Percentiles rank a stretch among this genome's conserved stretches.
phyloP scores from a whole-genome alignment of 2,888 invertebrate genomes.

The Nudaria mundana region DNA sequence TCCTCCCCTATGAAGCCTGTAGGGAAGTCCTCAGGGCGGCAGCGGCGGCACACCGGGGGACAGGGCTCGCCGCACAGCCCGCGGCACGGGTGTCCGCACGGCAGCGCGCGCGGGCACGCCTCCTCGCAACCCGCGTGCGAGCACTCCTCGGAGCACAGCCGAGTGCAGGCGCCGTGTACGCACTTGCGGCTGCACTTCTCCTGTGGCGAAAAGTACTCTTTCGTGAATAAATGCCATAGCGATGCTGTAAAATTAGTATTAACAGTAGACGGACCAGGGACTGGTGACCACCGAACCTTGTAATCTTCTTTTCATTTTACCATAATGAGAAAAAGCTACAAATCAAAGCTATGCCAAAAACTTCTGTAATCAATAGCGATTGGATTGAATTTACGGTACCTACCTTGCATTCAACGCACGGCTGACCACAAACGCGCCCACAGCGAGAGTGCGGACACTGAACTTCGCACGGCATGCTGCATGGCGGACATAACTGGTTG shows the following conservation, averaged over 20 bases:
- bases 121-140: conserved; percentile 70
- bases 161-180: conserved; percentile 67
- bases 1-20: conserved; percentile 57
- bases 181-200: conserved; percentile 68
- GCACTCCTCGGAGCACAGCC: conserved; percentile 74
- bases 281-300: no score
- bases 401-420: conserved; percentile 76
- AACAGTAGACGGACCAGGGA: no score
- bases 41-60: conserved; percentile 80
- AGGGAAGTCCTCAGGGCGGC: conserved; percentile 75
- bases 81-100: conserved; percentile 84
- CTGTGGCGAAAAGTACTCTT: no score
- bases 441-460: conserved; percentile 79
- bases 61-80: conserved; percentile 88
- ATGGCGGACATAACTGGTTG: conserved; percentile 80
- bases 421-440: conserved; percentile 67
- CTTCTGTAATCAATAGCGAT: background rate
- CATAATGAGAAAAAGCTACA: no score
- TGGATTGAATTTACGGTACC: no score
- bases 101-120: conserved; percentile 58
- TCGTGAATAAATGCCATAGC: no score
- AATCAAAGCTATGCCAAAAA: no score
- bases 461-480: conserved; percentile 68
- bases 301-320: no score
- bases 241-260: no score